Conservation (phyloP, 1,140 invertebrate genomes). For the Hylyphantes graminicola region DNA sequence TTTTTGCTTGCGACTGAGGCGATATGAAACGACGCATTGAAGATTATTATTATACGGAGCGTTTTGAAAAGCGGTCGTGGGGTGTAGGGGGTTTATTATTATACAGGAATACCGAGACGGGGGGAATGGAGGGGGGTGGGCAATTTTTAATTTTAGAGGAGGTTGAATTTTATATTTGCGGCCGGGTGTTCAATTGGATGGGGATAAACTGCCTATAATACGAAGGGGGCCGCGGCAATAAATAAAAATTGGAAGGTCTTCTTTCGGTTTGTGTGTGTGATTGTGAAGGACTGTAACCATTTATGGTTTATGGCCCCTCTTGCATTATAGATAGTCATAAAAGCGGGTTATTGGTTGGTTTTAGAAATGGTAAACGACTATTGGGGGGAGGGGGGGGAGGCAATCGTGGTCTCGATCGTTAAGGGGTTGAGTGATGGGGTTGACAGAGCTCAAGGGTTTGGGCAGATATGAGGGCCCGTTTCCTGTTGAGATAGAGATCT, state of each 20-base stretch:
- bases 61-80: too few relatives aligned
- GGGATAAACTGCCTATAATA: conserved; percentile 30
- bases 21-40: neutral
- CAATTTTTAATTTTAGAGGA: conserved; percentile 25
- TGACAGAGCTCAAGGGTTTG: neutral
- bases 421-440: conserved; percentile 7
- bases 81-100: too few relatives aligned
- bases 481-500: too few relatives aligned
- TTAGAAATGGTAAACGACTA: conserved; percentile 26
- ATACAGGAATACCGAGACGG: neutral
- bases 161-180: conserved; percentile 45
- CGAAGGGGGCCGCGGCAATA: conserved; percentile 1
- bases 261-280: conserved; percentile 20
- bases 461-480: neutral
- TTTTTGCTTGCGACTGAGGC: neutral
- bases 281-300: conserved; percentile 40
- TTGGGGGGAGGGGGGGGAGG: conserved; percentile 1
- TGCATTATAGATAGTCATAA: conserved; percentile 30
- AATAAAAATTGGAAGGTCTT: conserved; percentile 33
- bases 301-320: conserved; percentile 38
- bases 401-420: neutral
- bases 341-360: conserved; percentile 34
- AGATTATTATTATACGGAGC: conserved; percentile 1
- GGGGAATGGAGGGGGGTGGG: neutral
- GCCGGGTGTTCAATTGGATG: conserved; percentile 19